Evolutionary conservation across 2,797 vertebrate genomes (phyloP).

Genomic region (Chrysocyon brachyurus): DNA sequence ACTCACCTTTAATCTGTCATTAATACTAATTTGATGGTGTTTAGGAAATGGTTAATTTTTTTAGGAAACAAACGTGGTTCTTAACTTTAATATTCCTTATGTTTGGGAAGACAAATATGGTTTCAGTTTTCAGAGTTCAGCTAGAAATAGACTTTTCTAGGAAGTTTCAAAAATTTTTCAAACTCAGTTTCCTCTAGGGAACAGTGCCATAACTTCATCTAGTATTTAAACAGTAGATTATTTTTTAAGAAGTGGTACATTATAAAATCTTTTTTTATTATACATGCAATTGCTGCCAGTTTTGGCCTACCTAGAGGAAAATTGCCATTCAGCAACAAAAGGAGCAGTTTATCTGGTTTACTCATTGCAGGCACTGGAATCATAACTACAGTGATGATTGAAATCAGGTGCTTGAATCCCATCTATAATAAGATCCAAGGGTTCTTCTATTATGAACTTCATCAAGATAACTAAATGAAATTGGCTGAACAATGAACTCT

Average conservation of each 20-base stretch:
- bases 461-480: conserved; percentile 71
- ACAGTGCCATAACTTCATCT: conserved; percentile 13
- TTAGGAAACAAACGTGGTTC: conserved; percentile 28
- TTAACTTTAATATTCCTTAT: conserved; percentile 51
- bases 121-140: conserved; percentile 61
- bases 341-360: conserved; percentile 59
- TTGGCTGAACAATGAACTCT: conserved; percentile 42
- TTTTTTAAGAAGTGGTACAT: not conserved
- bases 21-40: conserved; percentile 30
- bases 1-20: conserved; percentile 46
- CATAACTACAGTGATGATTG: not conserved
- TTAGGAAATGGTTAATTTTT: conserved; percentile 49
- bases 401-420: conserved; percentile 65
- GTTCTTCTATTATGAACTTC: conserved; percentile 64
- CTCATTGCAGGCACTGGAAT: conserved; percentile 40
- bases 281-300: not conserved
- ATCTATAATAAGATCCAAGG: conserved; percentile 51
- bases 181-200: conserved; percentile 62
- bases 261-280: conserved; percentile 48
- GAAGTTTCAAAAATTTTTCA: conserved; percentile 54
- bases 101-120: conserved; percentile 17
- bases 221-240: conserved; percentile 66
- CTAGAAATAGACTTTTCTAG: conserved; percentile 62
- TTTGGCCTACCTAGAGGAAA: conserved; percentile 15
- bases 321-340: conserved; percentile 41